Base-by-base conservation (phyloP, 1,140 invertebrate species). In the Conus ventricosus region DNA sequence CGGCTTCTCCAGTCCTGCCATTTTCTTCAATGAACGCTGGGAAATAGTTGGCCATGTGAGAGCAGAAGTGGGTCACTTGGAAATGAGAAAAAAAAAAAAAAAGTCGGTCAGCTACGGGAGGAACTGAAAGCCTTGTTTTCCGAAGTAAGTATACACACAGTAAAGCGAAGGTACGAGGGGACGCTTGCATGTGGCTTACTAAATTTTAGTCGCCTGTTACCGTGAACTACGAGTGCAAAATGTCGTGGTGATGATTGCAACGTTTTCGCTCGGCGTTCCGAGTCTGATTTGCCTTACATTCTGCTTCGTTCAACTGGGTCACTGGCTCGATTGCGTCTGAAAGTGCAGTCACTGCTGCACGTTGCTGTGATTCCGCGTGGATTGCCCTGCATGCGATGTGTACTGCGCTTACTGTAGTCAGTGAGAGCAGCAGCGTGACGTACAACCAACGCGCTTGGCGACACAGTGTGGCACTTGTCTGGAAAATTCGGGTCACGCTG, bases 61-160 rank as follows among this genome's bases (percentile, higher is more conserved):
- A 81, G 81, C 15, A 90, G 84, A 90, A 90, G 89, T 90, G 89
- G 89, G 89, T 90, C 89, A 90, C 87, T 63, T 75, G 83, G 87
- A 85, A 87, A 88, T 90, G 89, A 20, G 89, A 1, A 39, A 39
- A 39, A 39, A 88, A 88, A 87, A 20, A 86, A 60, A 55, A 88
- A 90, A 90, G 87, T 90, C 89, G 89, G 89, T 90, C 89, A 90
- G 83, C 89, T 76, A 87, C 83, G 87, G 84, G 87, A 53, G 89
- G 83, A 90, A 57, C 87, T 57, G 76, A 75, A 80, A 78, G 54
- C 63, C 55, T 51, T 85, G 76, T 83, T 55, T 51, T 75, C 7
- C 7, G 23, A 57, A 84, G 89, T 89, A 67, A 89, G 89, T 87
- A 87, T 11, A 78, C 23, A 23, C 0, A 20, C 17, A 71, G 13